Evolutionary conservation across 2,888 invertebrate species (phyloP).

Genomic region (Griposia aprilina): DNA sequence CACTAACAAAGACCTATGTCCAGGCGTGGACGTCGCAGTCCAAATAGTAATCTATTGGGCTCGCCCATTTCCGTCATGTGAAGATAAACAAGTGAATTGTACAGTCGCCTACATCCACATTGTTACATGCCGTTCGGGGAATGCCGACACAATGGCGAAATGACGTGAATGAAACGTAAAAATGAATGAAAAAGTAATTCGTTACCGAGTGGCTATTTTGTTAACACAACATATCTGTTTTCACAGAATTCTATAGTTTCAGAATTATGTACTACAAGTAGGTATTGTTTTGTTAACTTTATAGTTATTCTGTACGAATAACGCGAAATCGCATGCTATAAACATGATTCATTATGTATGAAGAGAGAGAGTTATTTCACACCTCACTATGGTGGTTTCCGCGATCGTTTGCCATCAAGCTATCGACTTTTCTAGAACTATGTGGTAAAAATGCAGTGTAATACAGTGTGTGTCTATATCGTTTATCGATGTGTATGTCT

Average conservation of each 20-base stretch:
- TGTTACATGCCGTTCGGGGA: constrained; percentile 51
- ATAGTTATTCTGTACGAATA: background rate
- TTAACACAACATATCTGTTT: constrained; percentile 12
- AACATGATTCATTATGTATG: constrained; percentile 4
- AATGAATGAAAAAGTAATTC: constrained; percentile 42
- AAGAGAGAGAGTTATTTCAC: constrained; percentile 34
- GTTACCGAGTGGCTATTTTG: constrained; percentile 18
- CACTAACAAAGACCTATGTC: constrained; percentile 13
- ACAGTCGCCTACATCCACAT: constrained; percentile 40
- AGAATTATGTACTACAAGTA: background rate
- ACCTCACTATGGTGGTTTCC: constrained; percentile 1
- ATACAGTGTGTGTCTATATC: too few species aligned
- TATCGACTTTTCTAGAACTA: constrained; percentile 10
- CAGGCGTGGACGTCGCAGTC: constrained; percentile 34
- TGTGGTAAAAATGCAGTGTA: constrained; percentile 1
- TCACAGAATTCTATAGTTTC: constrained; percentile 24
- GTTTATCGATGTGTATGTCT: background rate
- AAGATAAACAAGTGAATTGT: constrained; percentile 73
- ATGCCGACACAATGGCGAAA: constrained; percentile 39
- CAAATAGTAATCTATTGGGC: constrained; percentile 66
- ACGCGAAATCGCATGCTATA: background rate
- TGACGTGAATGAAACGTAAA: constrained; percentile 32
- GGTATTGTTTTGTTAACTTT: background rate
- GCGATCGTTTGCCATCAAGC: constrained; percentile 12
- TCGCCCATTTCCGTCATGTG: constrained; percentile 77